Conservation (phyloP, 2,888 invertebrate species). For the Rhodophaea formosa region DNA sequence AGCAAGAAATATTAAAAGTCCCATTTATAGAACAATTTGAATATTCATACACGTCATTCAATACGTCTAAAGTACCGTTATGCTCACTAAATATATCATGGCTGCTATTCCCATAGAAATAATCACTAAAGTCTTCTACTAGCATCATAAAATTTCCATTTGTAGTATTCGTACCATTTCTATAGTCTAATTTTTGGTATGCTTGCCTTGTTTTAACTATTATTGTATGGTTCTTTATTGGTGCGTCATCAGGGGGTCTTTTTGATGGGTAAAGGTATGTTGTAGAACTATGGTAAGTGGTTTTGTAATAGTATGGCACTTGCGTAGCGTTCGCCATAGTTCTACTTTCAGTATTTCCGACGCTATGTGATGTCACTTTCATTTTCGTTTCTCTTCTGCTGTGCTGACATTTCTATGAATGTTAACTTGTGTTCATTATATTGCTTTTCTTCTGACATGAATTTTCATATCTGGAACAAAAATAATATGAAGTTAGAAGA, state of each 20-base stretch:
- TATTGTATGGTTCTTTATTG: constrained; percentile 24
- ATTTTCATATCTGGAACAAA: constrained; percentile 40
- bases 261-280: constrained; percentile 48
- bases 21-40: constrained; percentile 77
- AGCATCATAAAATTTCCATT: constrained; percentile 82
- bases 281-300: constrained; percentile 33
- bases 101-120: constrained; percentile 84
- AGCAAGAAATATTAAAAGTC: constrained; percentile 75
- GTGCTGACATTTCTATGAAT: constrained; percentile 20
- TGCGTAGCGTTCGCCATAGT: constrained; percentile 42
- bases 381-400: constrained; percentile 28
- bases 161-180: constrained; percentile 49
- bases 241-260: constrained; percentile 50
- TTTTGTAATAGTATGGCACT: constrained; percentile 39
- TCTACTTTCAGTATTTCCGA: constrained; percentile 27
- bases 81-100: constrained; percentile 66
- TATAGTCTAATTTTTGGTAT: constrained; percentile 28
- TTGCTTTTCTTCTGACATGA: constrained; percentile 30
- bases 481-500: constrained; percentile 24
- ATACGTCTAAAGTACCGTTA: constrained; percentile 53
- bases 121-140: constrained; percentile 90
- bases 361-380: constrained; percentile 33
- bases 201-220: constrained; percentile 31
- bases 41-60: constrained; percentile 69
- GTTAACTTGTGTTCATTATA: constrained; percentile 22